Conservation (phyloP, 2,797 vertebrate genomes). For the Alectoris magna region DNA sequence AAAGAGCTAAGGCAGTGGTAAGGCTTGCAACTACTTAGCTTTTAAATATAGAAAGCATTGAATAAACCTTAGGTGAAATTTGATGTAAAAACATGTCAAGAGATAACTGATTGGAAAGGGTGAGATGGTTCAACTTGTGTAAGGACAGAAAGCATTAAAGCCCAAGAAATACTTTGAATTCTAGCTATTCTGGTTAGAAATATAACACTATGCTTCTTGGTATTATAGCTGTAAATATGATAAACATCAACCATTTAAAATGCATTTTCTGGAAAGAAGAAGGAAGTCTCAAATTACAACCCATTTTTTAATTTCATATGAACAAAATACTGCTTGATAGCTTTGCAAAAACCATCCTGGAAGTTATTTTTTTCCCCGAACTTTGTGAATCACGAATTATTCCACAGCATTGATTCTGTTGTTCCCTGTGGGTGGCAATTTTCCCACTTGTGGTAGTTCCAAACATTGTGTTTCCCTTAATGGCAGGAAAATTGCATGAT, state of each 20-base stretch:
- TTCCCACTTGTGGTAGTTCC: slow-evolving; percentile 65
- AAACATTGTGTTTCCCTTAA: slow-evolving; percentile 64
- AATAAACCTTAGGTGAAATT: background rate
- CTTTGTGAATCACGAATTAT: slow-evolving; percentile 63
- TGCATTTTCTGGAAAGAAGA: background rate
- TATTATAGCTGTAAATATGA: background rate
- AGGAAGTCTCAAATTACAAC: background rate
- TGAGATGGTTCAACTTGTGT: background rate
- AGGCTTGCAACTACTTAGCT: background rate
- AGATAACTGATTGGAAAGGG: background rate
- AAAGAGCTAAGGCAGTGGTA: background rate
- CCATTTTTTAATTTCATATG: background rate
- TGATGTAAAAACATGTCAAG: background rate
- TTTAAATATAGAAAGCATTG: background rate
- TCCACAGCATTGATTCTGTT: slow-evolving; percentile 54
- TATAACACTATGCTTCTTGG: background rate
- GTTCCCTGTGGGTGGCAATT: slow-evolving; percentile 63
- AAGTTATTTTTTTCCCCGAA: slow-evolving; percentile 4
- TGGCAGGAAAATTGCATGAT: slow-evolving; percentile 53
- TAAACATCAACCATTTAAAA: background rate
- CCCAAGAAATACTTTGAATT: background rate
- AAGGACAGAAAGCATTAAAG: background rate
- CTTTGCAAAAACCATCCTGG: slow-evolving; percentile 47
- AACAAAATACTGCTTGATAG: slow-evolving; percentile 24
- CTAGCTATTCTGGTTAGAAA: background rate